These are phyloP conservation scores for Eurois occulta DNA, from an alignment of 2,888 invertebrate species.

Conservation along the genomic window DNA sequence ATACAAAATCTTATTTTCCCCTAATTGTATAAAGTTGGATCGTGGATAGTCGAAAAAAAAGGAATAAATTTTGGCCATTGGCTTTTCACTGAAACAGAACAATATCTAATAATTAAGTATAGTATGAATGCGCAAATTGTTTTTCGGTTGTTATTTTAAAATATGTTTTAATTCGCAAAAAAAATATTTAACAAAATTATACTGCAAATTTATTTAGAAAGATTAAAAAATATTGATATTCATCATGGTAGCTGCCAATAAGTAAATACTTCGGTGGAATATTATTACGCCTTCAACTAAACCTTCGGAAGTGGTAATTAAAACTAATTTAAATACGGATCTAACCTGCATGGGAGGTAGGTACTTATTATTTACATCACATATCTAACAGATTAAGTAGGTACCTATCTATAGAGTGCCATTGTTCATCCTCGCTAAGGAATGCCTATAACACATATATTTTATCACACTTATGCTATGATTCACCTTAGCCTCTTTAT, in stretches of 20 bases:
- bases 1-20: background rate
- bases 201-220: background rate
- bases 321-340: conserved; percentile 41
- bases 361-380: conserved; percentile 44
- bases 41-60: background rate
- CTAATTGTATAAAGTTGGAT: background rate
- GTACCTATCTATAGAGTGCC: conserved; percentile 27
- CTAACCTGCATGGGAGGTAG: conserved; percentile 19
- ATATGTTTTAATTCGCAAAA: too few relatives aligned
- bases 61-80: too few relatives aligned
- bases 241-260: background rate
- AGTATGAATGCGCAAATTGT: background rate
- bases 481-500: conserved; percentile 16
- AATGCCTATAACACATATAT: conserved; percentile 67
- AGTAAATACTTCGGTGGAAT: background rate
- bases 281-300: conserved; percentile 16
- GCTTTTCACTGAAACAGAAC: background rate
- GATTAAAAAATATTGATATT: background rate
- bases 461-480: conserved; percentile 3
- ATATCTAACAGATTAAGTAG: conserved; percentile 54
- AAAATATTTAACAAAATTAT: too few relatives aligned
- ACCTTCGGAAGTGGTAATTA: conserved; percentile 55
- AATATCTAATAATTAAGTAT: too few relatives aligned
- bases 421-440: conserved; percentile 59
- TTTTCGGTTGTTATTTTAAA: too few relatives aligned